Evolutionary conservation across 2,888 invertebrate species (phyloP), one percentile per base, ranked within the genome.

Genomic region (Xestoiulus laeticollis): DNA sequence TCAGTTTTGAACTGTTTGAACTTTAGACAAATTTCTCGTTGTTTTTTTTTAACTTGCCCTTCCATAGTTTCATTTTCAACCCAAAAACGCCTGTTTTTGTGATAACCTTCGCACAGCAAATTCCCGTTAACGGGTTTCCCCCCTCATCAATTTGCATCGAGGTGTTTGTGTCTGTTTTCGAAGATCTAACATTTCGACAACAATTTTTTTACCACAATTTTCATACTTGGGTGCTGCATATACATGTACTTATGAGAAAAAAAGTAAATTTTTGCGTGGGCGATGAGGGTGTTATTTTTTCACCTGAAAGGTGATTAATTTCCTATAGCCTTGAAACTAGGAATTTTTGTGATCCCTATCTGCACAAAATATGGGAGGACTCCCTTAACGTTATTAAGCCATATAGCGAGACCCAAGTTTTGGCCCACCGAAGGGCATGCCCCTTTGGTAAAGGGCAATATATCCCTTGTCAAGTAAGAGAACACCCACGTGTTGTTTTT

Each of bases 91-190:
- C 68, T 68, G 68, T 68, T 68, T 68, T 68, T 12, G n/a, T 68
- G 68, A 68, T 68, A 68, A 68, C 68, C 68, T 68, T 68, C 68
- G 68, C 22, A 16, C 5, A 8, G 12, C 68, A 8, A 68, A 26
- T 22, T 68, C 68, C 68, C 2, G 68, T 8, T 68, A 68, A 68
- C 68, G 68, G 68, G 68, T 68, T 68, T 68, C 68, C 68, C 68
- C 68, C 68, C 68, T 68, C 68, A 68, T 68, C 68, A 68, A 68
- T 68, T 68, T 68, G 68, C 68, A 68, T 68, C 68, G 68, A 68
- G 68, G 68, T 68, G 68, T 68, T 68, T 68, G 68, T 12, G 68
- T 68, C 26, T 26, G 68, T 68, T 68, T 68, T 68, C 68, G 22
- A 68, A 68, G 68, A 68, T 68, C 26, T 26, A 68, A 68, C 68